phyloP scores from a whole-genome alignment of 92 coral and sea anemone species.

The Anthopleura xanthogrammica region DNA sequence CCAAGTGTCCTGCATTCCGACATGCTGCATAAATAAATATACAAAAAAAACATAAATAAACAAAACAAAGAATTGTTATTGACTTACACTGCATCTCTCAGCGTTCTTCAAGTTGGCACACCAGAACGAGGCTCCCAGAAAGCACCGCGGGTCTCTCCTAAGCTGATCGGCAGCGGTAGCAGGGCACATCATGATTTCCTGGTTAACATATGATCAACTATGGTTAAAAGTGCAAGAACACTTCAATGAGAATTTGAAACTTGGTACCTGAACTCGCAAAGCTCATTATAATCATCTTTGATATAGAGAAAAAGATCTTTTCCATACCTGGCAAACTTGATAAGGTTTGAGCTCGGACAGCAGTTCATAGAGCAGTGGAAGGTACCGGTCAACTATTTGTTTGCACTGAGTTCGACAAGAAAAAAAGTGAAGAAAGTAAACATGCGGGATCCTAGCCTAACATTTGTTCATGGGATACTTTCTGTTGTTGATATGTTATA shows the following conservation, averaged over 20 bases:
- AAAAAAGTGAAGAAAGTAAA: not conserved
- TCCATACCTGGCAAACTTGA: not conserved
- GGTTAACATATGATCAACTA: not conserved
- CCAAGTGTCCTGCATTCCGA: too few relatives aligned
- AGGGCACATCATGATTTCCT: constrained; percentile 1
- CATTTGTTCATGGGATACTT: too few relatives aligned
- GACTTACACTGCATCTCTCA: constrained; percentile 67
- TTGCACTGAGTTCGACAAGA: not conserved
- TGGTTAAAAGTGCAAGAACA: too few relatives aligned
- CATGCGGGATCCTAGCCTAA: too few relatives aligned
- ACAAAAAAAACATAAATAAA: too few relatives aligned
- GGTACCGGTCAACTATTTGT: not conserved
- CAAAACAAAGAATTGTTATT: not conserved
- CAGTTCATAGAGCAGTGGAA: not conserved
- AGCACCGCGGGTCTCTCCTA: not conserved
- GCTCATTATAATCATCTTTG: too few relatives aligned
- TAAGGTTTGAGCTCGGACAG: not conserved
- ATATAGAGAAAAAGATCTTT: too few relatives aligned
- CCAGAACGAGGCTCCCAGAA: constrained; percentile 81
- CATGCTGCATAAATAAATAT: too few relatives aligned
- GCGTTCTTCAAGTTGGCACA: constrained; percentile 68
- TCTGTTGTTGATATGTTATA: too few relatives aligned
- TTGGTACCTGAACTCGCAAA: too few relatives aligned
- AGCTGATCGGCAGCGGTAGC: not conserved
- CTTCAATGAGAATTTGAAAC: too few relatives aligned